Percentiles rank a stretch among this genome's conserved stretches.
Conservation (phyloP, 2,888 invertebrate species). For the Drosophila atripex region DNA sequence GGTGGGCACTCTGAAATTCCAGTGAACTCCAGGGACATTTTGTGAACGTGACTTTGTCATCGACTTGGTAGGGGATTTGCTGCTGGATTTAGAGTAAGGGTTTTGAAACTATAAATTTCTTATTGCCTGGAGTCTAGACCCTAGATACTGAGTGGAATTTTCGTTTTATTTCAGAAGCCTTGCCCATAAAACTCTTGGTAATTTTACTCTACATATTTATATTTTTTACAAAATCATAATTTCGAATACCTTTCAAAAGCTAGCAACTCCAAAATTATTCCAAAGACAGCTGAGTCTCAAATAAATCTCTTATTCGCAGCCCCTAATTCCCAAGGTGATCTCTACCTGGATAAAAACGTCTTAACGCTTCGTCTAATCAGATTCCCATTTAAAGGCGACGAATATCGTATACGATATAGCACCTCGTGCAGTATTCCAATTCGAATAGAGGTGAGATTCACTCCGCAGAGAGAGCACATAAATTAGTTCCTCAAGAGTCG, state of each 20-base stretch:
- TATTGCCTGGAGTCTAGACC: neutral
- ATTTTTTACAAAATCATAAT: neutral
- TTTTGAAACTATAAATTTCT: neutral
- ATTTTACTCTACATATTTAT: neutral
- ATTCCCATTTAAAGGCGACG: conserved; percentile 38
- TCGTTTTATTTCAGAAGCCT: neutral
- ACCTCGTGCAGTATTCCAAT: conserved; percentile 62
- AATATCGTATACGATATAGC: conserved; percentile 72
- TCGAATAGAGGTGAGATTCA: conserved; percentile 76
- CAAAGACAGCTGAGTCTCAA: neutral
- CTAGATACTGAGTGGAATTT: neutral
- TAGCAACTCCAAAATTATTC: conserved; percentile 2
- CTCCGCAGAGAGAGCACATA: conserved; percentile 64
- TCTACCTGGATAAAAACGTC: conserved; percentile 49
- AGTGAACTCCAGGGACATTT: conserved; percentile 21
- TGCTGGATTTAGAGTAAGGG: neutral
- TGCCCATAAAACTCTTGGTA: neutral
- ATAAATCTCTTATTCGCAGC: conserved; percentile 13
- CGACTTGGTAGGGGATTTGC: neutral
- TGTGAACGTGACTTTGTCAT: conserved; percentile 22
- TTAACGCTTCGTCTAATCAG: conserved; percentile 45
- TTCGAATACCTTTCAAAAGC: conserved; percentile 22
- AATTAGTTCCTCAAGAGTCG: conserved; percentile 51
- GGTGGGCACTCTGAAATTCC: conserved; percentile 55
- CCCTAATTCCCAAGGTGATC: conserved; percentile 20